These are phyloP conservation scores for Diachasmimorpha longicaudata DNA, from an alignment of 1,140 invertebrate genomes.

Conservation along the genomic window DNA sequence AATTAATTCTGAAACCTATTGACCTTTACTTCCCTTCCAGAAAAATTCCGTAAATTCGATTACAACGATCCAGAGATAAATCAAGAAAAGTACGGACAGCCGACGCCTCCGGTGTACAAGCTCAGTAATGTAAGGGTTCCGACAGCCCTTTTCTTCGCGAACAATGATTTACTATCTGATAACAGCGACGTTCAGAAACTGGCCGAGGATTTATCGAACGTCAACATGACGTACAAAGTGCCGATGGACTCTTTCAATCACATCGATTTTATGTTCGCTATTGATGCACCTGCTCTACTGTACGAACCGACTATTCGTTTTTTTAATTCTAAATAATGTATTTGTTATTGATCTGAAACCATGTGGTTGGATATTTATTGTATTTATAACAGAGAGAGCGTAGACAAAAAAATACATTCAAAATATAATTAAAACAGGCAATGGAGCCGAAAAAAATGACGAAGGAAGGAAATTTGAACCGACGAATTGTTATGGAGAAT, in stretches of 20 bases:
- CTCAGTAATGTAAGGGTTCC: conserved; percentile 69
- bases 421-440: no score
- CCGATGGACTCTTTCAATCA: conserved; percentile 71
- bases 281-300: conserved; percentile 43
- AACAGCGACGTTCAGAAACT: conserved; percentile 66
- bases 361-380: background rate
- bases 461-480: no score
- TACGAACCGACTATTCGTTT: conserved; percentile 44
- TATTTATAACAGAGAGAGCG: no score
- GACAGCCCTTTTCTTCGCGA: conserved; percentile 71
- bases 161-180: conserved; percentile 71
- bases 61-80: conserved; percentile 61
- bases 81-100: conserved; percentile 62
- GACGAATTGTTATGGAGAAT: no score
- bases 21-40: conserved; percentile 30
- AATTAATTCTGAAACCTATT: conserved; percentile 5
- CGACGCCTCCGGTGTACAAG: conserved; percentile 67
- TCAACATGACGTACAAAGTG: conserved; percentile 59
- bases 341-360: no score
- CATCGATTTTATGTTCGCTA: conserved; percentile 74
- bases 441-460: no score
- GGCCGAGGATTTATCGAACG: conserved; percentile 56
- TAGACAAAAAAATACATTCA: no score
- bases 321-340: conserved; percentile 17
- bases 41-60: conserved; percentile 64